These are phyloP conservation scores for Lepus townsendii DNA, from an alignment of 2,797 vertebrate genomes.

Conservation along the genomic window DNA sequence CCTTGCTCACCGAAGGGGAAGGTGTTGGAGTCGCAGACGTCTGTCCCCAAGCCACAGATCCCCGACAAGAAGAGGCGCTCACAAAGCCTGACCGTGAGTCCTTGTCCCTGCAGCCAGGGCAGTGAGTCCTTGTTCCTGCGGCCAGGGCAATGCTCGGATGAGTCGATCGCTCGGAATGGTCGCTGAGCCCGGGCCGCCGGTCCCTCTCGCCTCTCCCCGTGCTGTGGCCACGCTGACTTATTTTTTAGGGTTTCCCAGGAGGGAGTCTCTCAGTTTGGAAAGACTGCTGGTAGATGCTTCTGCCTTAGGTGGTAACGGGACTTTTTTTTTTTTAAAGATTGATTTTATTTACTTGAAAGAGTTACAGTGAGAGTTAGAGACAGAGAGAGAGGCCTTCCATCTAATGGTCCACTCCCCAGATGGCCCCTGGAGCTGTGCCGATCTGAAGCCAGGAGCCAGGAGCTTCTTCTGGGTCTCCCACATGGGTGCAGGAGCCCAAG, in stretches of 20 bases:
- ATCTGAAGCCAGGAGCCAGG: too few species aligned
- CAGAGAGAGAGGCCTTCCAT: too few species aligned
- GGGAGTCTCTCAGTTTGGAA: neutral
- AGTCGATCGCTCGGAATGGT: too few species aligned
- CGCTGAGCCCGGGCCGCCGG: neutral
- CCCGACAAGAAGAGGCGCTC: neutral
- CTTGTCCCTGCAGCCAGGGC: neutral
- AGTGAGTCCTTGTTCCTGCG: constrained; percentile 15
- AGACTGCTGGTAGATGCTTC: neutral
- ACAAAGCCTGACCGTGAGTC: constrained; percentile 35
- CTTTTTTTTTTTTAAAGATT: neutral
- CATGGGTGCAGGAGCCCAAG: too few species aligned
- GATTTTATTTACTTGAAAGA: neutral
- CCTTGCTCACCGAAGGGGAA: fast-evolving
- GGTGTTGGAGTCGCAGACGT: neutral
- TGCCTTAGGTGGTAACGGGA: neutral
- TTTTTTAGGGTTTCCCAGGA: neutral
- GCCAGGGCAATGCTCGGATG: neutral
- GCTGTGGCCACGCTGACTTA: neutral
- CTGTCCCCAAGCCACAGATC: neutral
- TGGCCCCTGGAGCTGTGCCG: too few species aligned
- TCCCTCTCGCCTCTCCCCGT: neutral
- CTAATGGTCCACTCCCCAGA: too few species aligned
- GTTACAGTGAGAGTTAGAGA: too few species aligned
- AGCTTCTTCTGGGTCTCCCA: too few species aligned